Conservation (phyloP, 2,113 vertebrate genomes). For the Tachycineta bicolor region DNA sequence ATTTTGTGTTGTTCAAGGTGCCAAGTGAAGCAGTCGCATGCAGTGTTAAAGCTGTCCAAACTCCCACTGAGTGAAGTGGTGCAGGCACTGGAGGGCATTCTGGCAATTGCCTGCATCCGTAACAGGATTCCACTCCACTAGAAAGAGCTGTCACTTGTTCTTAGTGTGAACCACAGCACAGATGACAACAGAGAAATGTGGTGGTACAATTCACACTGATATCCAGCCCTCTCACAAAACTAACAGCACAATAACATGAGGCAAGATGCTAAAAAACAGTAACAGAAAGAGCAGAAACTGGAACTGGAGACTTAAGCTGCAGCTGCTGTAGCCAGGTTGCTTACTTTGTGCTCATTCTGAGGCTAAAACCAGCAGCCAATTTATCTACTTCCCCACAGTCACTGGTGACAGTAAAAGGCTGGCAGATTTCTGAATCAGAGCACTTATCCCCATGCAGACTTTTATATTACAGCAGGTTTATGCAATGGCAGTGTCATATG, state of each 20-base stretch:
- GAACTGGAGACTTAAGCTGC: not conserved
- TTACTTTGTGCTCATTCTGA: not conserved
- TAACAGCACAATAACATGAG: not conserved
- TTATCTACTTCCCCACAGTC: not conserved
- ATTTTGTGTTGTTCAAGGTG: fast-evolving
- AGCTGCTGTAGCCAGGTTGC: not conserved
- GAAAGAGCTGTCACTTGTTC: not conserved
- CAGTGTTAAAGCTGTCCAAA: not conserved
- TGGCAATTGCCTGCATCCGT: not conserved
- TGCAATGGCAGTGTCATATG: not conserved
- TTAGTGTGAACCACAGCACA: not conserved
- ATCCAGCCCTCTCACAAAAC: not conserved
- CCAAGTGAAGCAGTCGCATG: fast-evolving
- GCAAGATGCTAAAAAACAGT: not conserved
- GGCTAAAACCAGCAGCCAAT: not conserved
- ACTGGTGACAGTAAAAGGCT: not conserved
- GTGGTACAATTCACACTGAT: fast-evolving
- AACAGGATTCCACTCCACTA: not conserved
- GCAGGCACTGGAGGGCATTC: not conserved
- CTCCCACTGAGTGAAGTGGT: not conserved
- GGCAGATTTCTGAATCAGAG: not conserved
- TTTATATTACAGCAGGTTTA: not conserved
- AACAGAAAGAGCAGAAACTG: not conserved
- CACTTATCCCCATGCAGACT: not conserved
- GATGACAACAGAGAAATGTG: not conserved